These are phyloP conservation scores for Drosophila parabipectinata DNA, from an alignment of 1,140 invertebrate species.

Conservation along the genomic window DNA sequence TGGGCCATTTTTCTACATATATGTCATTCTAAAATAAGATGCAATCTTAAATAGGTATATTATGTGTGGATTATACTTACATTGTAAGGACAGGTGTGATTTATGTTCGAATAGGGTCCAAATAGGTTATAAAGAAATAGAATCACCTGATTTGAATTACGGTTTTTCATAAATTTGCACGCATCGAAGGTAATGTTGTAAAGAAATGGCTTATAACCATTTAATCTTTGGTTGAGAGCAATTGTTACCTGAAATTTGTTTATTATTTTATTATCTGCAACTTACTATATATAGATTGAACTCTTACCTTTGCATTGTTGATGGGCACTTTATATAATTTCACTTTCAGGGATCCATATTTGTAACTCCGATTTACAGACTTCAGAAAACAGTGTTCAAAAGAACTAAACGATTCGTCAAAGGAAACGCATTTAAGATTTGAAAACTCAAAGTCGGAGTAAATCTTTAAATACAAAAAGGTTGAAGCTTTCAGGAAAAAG, in stretches of 20 bases:
- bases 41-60: too few relatives aligned
- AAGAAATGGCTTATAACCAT: slow-evolving; percentile 2
- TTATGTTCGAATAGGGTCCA: slow-evolving; percentile 3
- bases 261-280: not conserved
- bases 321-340: not conserved
- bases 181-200: slow-evolving; percentile 4
- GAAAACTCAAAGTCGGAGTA: not conserved
- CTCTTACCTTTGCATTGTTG: not conserved
- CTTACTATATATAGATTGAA: too few relatives aligned
- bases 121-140: not conserved
- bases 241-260: not conserved
- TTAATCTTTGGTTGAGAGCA: not conserved
- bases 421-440: not conserved
- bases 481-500: not conserved
- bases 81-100: slow-evolving; percentile 10
- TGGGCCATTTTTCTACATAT: not conserved
- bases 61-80: not conserved
- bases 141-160: not conserved
- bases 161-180: not conserved
- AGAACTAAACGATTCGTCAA: not conserved
- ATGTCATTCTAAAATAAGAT: not conserved
- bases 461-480: not conserved
- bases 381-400: not conserved
- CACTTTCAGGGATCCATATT: not conserved
- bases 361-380: not conserved